Evolutionary conservation across 2,888 invertebrate genomes (phyloP).

Genomic region (Amorpha juglandis): DNA sequence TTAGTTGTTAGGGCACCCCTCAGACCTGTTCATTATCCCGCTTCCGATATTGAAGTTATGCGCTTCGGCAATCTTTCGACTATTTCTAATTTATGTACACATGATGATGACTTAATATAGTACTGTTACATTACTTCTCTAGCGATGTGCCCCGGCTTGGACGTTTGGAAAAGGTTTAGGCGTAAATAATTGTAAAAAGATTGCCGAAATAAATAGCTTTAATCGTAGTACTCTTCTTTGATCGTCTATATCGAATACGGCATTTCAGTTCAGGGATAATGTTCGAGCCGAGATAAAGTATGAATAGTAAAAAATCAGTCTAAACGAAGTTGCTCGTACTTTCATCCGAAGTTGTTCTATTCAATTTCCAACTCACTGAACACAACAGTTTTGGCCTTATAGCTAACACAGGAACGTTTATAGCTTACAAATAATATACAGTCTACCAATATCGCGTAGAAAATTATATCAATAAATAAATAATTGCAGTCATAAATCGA

Average conservation of each 20-base stretch:
- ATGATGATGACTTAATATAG: not conserved
- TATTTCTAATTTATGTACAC: too few relatives aligned
- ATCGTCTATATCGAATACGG: not conserved
- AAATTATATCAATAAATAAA: slow-evolving; percentile 53
- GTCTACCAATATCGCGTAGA: slow-evolving; percentile 42
- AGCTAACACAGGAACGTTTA: slow-evolving; percentile 58
- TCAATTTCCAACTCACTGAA: slow-evolving; percentile 47
- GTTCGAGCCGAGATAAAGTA: slow-evolving; percentile 38
- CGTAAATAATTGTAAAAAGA: too few relatives aligned
- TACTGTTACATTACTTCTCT: not conserved
- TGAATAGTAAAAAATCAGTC: slow-evolving; percentile 74
- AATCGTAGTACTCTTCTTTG: not conserved
- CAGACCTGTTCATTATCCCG: slow-evolving; percentile 43
- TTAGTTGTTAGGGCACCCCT: slow-evolving; percentile 44
- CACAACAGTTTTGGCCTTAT: slow-evolving; percentile 55
- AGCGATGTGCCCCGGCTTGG: too few relatives aligned
- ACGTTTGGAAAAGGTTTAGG: too few relatives aligned
- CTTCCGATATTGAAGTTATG: slow-evolving; percentile 9
- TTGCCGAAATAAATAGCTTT: too few relatives aligned
- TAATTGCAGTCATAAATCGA: slow-evolving; percentile 40
- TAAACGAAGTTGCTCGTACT: slow-evolving; percentile 61
- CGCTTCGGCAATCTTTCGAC: too few relatives aligned
- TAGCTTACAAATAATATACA: slow-evolving; percentile 48
- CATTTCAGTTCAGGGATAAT: slow-evolving; percentile 11
- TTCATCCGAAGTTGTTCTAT: slow-evolving; percentile 56